Evolutionary conservation across 2,113 vertebrate species (phyloP).

Genomic region (Cygnus atratus): DNA sequence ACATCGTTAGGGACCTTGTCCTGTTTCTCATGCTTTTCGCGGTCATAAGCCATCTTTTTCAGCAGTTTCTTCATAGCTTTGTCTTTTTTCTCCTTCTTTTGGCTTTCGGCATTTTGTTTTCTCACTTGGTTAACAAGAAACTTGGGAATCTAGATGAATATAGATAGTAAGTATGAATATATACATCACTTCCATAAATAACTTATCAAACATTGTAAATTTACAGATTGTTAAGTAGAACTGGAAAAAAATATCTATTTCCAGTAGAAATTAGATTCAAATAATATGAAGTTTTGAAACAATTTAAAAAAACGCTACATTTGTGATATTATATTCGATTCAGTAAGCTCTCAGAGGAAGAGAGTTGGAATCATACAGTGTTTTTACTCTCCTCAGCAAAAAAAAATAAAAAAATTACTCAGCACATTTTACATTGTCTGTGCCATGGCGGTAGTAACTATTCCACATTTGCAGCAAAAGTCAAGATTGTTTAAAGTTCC

Average conservation of each 20-base stretch:
- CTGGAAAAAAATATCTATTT: not conserved
- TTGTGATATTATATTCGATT: not conserved
- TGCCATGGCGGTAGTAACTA: not conserved
- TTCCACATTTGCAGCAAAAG: not conserved
- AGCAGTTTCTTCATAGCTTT: conserved; percentile 89
- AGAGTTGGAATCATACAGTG: not conserved
- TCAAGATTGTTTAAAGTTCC: not conserved
- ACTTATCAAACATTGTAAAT: not conserved
- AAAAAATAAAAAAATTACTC: not conserved
- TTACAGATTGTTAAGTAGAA: not conserved
- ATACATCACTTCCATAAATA: not conserved
- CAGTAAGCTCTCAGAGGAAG: not conserved
- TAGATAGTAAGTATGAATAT: not conserved
- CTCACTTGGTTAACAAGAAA: conserved; percentile 95
- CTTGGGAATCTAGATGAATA: conserved; percentile 87
- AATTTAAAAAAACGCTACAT: not conserved
- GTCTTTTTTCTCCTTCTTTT: conserved; percentile 86
- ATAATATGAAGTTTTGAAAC: not conserved
- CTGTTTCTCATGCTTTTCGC: conserved; percentile 82
- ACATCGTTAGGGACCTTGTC: conserved; percentile 81
- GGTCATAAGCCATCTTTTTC: conserved; percentile 94
- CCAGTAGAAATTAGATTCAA: not conserved
- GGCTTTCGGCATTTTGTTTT: conserved; percentile 87
- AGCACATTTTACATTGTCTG: not conserved
- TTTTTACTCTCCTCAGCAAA: not conserved